A percentile compares a stretch with the other conserved stretches of the same genome.
Conservation (phyloP, 2,113 vertebrate species). For the Sylvietta virens region DNA sequence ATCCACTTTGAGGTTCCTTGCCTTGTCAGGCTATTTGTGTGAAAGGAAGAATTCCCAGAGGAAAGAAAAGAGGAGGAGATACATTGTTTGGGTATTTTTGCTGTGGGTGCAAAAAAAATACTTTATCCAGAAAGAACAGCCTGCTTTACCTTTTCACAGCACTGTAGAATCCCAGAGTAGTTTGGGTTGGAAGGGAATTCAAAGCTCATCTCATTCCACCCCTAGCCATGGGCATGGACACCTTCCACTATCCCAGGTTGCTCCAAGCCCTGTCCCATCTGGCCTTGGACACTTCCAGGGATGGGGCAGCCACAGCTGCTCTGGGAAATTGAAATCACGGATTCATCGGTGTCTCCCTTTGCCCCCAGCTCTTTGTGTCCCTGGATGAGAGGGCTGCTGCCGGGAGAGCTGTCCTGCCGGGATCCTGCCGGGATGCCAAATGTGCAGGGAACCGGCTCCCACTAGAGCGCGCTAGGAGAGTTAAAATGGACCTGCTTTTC, state of each 20-base stretch:
- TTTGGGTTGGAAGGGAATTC: neutral
- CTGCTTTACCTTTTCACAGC: neutral
- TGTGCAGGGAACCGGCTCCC: neutral
- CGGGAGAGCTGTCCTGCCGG: neutral
- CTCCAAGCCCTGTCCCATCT: neutral
- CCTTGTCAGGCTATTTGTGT: neutral
- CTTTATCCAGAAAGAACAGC: neutral
- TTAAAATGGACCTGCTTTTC: neutral
- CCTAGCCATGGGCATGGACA: neutral
- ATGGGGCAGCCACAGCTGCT: neutral
- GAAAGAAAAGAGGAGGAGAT: neutral
- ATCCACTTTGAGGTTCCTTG: neutral
- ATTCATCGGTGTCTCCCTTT: neutral
- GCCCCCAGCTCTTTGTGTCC: too few species aligned
- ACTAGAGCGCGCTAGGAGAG: slow-evolving; percentile 44
- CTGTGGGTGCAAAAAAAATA: accelerated
- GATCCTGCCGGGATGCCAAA: neutral
- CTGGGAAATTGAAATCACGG: neutral
- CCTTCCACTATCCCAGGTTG: neutral
- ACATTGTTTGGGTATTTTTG: neutral
- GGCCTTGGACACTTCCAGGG: neutral
- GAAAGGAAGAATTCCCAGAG: neutral
- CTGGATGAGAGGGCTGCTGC: neutral
- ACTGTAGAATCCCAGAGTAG: neutral
- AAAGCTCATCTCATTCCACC: neutral